Evolutionary conservation across 2,888 invertebrate genomes (phyloP), one percentile per base, ranked within the genome.

Genomic region (Nomada fucata): DNA sequence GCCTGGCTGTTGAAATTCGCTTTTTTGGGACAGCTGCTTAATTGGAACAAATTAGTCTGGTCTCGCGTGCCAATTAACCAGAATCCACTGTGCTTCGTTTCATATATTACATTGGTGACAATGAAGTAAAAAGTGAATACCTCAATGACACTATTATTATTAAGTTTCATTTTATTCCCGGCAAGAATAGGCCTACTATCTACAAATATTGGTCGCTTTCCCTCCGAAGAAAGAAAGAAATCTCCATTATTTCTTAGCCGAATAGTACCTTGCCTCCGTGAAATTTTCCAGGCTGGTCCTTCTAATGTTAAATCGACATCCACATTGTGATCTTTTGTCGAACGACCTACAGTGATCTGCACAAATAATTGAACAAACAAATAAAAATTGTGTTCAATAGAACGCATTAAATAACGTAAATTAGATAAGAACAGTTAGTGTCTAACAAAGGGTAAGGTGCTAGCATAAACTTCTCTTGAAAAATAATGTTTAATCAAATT

Each of bases 91-190:
- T 47, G 13, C 47, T 47, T 47, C 3, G 15, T 69, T 61, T 23
- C 26, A 2, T 55, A 20, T 11, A n/a, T 63, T 20, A 18, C 42
- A 2, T 26, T 69, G 11, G 2, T 42, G 7, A 52, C 13, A 61
- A 23, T n/a, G 50, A 65, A 50, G 13, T 5, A 67, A 65, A 71
- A 18, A 59, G 73, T 65, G 47, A 59, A 91, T 94, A 97, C 97
- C 96, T 99, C 99, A 72, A 99, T 97, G 15, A 99, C 97, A 84
- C 98, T 97, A 93, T 99, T 99, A 94, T 99, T 98, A 91, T 97
- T 97, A 20, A 99, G 95, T 90, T 98, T 97, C 76, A 97, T 97
- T 95, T 98, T 98, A 94, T 97, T 97, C 63, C 98, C 98, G 69
- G 96, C 96, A 13, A 98, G 95, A 73, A 99, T 95, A 0, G 99